Evolutionary conservation across 2,888 invertebrate genomes (phyloP).

Genomic region (Meteorus cinctellus): DNA sequence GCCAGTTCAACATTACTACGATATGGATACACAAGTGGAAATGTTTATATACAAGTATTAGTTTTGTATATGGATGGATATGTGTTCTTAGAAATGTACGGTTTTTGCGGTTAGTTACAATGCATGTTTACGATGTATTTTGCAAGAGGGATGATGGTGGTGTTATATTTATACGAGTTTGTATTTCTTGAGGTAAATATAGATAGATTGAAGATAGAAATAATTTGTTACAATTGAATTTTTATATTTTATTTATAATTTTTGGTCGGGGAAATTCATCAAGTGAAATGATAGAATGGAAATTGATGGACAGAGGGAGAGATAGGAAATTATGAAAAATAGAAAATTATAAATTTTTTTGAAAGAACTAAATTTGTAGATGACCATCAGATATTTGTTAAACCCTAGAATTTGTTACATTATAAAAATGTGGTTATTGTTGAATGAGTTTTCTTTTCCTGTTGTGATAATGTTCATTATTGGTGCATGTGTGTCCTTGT

Average conservation of each 20-base stretch:
- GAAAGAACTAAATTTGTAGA: no score
- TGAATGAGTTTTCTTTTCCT: no score
- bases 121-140: background rate
- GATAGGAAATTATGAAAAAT: no score
- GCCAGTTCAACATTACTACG: constrained; percentile 23
- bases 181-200: background rate
- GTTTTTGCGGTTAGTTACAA: constrained; percentile 9
- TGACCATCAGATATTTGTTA: no score
- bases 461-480: no score
- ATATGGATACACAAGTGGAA: background rate
- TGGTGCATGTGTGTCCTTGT: constrained; percentile 38
- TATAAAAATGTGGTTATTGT: no score
- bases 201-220: background rate
- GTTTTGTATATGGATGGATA: background rate
- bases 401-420: no score
- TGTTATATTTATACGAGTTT: background rate
- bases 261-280: no score
- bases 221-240: background rate
- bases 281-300: no score
- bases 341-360: no score
- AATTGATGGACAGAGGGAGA: no score
- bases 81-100: background rate
- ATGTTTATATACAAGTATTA: background rate
- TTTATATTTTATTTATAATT: no score
- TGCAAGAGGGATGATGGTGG: background rate